Evolutionary conservation across 2,888 invertebrate genomes (phyloP).

Genomic region (Hydriomena furcata): DNA sequence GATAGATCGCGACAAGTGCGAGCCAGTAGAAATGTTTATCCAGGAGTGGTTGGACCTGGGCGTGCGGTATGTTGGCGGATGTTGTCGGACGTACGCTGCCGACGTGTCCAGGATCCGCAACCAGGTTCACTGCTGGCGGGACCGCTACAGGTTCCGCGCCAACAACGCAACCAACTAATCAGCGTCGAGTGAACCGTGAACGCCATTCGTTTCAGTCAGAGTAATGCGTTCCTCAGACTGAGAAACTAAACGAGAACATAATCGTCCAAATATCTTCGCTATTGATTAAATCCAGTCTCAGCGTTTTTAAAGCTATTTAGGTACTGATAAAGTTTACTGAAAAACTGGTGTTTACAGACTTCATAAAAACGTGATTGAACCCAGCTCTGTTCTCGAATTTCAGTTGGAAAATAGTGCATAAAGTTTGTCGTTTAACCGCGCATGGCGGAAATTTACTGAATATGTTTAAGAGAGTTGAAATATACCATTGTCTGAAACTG

Average conservation of each 20-base stretch:
- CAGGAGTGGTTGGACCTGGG: conserved; percentile 92
- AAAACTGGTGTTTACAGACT: conserved; percentile 26
- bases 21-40: conserved; percentile 88
- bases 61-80: conserved; percentile 94
- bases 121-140: conserved; percentile 81
- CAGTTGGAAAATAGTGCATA: conserved; percentile 34
- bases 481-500: conserved; percentile 26
- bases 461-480: conserved; percentile 24
- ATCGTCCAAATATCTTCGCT: conserved; percentile 5
- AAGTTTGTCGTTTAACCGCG: conserved; percentile 33
- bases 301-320: conserved; percentile 2
- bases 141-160: conserved; percentile 65
- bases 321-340: conserved; percentile 17
- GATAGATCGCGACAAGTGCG: conserved; percentile 88
- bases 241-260: conserved; percentile 16
- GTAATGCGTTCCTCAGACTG: conserved; percentile 32
- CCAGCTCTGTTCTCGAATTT: conserved; percentile 29
- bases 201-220: conserved; percentile 19
- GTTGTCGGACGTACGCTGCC: conserved; percentile 93
- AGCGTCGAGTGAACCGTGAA: conserved; percentile 17
- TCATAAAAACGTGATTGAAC: conserved; percentile 32
- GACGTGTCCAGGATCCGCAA: conserved; percentile 90
- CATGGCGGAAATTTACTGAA: conserved; percentile 30
- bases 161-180: conserved; percentile 41
- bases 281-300: neutral